These are phyloP conservation scores for Sebastiscus tertius DNA, from an alignment of 2,797 vertebrate species.

Conservation along the genomic window DNA sequence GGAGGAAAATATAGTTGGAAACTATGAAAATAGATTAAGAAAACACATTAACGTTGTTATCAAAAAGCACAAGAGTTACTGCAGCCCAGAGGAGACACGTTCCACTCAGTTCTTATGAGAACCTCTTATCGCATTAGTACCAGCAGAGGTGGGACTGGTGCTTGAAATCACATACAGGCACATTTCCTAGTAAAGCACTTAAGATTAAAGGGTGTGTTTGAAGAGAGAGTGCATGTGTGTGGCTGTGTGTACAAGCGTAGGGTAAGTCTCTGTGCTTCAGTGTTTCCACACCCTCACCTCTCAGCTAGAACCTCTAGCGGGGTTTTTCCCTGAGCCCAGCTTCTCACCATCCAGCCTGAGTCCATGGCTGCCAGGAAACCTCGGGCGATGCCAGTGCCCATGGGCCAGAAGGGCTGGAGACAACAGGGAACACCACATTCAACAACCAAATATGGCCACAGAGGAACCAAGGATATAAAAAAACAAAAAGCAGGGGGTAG, in stretches of 20 bases:
- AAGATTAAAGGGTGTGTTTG: constrained; percentile 70
- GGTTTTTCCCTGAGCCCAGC: constrained; percentile 92
- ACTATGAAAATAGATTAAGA: background rate
- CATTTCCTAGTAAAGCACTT: constrained; percentile 73
- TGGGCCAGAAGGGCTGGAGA: constrained; percentile 95
- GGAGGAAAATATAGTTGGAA: background rate
- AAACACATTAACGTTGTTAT: constrained; percentile 6
- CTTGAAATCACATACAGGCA: constrained; percentile 50
- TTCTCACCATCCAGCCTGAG: constrained; percentile 97
- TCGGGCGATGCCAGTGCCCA: constrained; percentile 98
- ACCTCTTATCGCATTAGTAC: constrained; percentile 62
- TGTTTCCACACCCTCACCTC: constrained; percentile 86
- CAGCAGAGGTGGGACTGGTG: constrained; percentile 58
- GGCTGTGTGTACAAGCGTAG: background rate
- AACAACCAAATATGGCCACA: constrained; percentile 58
- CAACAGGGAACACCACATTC: constrained; percentile 26
- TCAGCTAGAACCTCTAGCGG: constrained; percentile 95
- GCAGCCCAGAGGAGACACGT: constrained; percentile 45
- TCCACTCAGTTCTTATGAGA: constrained; percentile 45
- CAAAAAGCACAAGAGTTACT: constrained; percentile 6
- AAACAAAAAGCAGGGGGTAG: background rate
- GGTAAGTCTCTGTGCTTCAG: constrained; percentile 6
- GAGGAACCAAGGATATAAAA: background rate
- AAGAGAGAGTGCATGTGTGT: constrained; percentile 16
- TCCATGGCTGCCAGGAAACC: constrained; percentile 98